Evolutionary conservation across 2,888 invertebrate genomes (phyloP).

Genomic region (Hyalella azteca): DNA sequence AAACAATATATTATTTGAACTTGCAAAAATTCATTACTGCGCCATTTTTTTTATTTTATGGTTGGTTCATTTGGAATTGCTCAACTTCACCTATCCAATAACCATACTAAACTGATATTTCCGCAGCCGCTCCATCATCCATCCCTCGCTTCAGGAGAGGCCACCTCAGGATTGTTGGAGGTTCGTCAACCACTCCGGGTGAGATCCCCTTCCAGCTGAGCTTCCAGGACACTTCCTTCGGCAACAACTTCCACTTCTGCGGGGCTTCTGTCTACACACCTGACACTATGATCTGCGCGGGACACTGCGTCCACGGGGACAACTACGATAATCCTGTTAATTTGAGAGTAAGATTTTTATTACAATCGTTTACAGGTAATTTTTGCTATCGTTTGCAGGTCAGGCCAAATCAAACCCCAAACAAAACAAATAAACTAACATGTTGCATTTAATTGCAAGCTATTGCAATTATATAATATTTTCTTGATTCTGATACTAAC

Average conservation of each 20-base stretch:
- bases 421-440: too few species aligned
- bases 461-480: too few species aligned
- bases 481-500: too few species aligned
- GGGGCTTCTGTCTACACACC: slow-evolving; percentile 51
- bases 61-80: too few species aligned
- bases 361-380: background rate
- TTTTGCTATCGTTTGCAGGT: background rate
- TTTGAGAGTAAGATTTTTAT: slow-evolving; percentile 17
- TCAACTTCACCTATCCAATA: too few species aligned
- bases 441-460: too few species aligned
- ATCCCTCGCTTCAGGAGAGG: slow-evolving; percentile 40
- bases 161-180: slow-evolving; percentile 45
- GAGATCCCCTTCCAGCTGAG: slow-evolving; percentile 50
- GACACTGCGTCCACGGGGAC: slow-evolving; percentile 48
- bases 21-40: too few species aligned
- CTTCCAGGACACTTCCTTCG: slow-evolving; percentile 48
- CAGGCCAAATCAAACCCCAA: too few species aligned
- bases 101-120: too few species aligned
- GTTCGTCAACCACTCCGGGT: slow-evolving; percentile 38
- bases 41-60: too few species aligned
- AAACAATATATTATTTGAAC: too few species aligned
- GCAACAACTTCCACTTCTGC: slow-evolving; percentile 47
- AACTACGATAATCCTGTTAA: slow-evolving; percentile 39
- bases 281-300: slow-evolving; percentile 42
- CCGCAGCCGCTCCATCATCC: slow-evolving; percentile 45